A percentile compares a stretch with the other conserved stretches of the same genome.
phyloP scores from a whole-genome alignment of 1,140 invertebrate species.

The Brachionus plicatilis region DNA sequence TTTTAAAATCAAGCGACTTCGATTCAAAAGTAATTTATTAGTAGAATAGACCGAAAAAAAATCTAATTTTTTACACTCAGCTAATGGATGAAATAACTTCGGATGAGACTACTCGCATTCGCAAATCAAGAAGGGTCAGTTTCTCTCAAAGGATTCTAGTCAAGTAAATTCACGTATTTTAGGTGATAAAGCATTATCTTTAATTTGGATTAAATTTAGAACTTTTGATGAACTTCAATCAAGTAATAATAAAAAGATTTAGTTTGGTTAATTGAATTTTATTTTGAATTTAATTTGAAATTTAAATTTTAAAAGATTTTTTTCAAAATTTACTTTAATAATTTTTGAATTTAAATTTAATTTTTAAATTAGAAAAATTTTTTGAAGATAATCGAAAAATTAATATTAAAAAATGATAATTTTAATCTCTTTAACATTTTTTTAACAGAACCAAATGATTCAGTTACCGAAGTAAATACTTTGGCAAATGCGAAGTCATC shows the following conservation, averaged over 20 bases:
- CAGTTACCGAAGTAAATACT: background rate
- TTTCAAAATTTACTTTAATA: too few relatives aligned
- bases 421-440: too few relatives aligned
- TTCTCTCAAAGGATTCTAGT: background rate
- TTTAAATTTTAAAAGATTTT: too few relatives aligned
- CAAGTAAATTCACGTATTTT: background rate
- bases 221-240: background rate
- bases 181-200: background rate
- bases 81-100: background rate
- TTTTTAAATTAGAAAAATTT: too few relatives aligned
- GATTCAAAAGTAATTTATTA: background rate
- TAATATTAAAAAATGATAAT: too few relatives aligned
- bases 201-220: background rate
- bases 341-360: too few relatives aligned
- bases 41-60: background rate
- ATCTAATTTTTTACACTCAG: background rate
- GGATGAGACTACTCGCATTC: background rate
- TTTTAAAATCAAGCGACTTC: background rate
- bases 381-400: too few relatives aligned
- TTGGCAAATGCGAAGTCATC: background rate
- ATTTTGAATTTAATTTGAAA: too few relatives aligned
- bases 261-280: too few relatives aligned
- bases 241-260: background rate
- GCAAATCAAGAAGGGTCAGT: background rate
- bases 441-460: constrained; percentile 13